Percentiles rank a stretch among this genome's conserved stretches.
These are phyloP conservation scores for Distichodus sexfasciatus DNA, from an alignment of 2,797 vertebrate genomes.

Conservation along the genomic window DNA sequence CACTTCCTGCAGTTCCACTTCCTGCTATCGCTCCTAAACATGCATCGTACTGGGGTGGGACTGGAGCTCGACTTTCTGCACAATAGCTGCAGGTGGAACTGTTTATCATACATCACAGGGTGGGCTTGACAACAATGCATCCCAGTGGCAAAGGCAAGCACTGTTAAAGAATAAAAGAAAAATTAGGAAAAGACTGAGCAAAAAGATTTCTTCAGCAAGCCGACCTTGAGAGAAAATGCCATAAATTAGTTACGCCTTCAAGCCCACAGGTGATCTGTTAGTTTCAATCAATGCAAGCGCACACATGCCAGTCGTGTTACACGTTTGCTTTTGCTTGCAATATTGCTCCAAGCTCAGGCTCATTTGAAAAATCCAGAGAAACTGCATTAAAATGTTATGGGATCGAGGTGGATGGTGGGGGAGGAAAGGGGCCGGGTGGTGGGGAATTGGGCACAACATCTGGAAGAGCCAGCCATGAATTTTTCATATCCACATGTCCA, in stretches of 20 bases:
- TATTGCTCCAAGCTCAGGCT: background rate
- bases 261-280: slow-evolving; percentile 41
- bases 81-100: slow-evolving; percentile 39
- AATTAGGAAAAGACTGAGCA: background rate
- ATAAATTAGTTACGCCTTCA: slow-evolving; percentile 22
- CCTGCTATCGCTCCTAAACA: slow-evolving; percentile 27
- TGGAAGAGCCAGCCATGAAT: slow-evolving; percentile 18
- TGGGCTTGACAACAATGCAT: slow-evolving; percentile 30
- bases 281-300: slow-evolving; percentile 30
- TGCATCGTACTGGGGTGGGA: background rate
- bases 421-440: no score
- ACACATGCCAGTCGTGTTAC: background rate
- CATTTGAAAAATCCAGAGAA: slow-evolving; percentile 25
- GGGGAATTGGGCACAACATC: slow-evolving; percentile 1
- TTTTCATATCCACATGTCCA: slow-evolving; percentile 27
- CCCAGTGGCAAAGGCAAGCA: slow-evolving; percentile 11
- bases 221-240: slow-evolving; percentile 27
- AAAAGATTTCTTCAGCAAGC: slow-evolving; percentile 29
- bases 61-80: slow-evolving; percentile 28
- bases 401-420: no score
- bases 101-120: slow-evolving; percentile 42
- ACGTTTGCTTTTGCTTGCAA: slow-evolving; percentile 19
- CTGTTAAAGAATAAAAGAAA: background rate
- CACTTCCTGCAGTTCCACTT: background rate
- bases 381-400: slow-evolving; percentile 25